These are phyloP conservation scores for Dissostichus mawsoni DNA, from an alignment of 2,113 vertebrate species.

Conservation along the genomic window DNA sequence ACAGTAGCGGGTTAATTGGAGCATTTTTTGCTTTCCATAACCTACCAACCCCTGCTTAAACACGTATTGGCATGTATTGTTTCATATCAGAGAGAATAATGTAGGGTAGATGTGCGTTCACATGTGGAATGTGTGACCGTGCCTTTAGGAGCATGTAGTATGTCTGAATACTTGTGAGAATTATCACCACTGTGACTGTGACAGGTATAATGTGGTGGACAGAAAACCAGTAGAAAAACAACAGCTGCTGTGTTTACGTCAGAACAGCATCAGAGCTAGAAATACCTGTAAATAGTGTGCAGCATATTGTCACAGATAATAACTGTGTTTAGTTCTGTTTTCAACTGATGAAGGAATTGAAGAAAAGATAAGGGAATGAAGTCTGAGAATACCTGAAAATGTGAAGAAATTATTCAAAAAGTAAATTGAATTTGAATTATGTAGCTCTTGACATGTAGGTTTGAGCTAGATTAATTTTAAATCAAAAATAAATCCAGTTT, in stretches of 20 bases:
- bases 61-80: constrained; percentile 40
- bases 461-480: too few species aligned
- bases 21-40: constrained; percentile 12
- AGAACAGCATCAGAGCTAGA: constrained; percentile 45
- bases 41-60: constrained; percentile 28
- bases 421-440: too few species aligned
- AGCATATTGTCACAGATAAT: neutral
- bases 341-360: neutral
- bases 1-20: constrained; percentile 19
- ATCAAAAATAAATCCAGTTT: too few species aligned
- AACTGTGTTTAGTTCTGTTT: neutral
- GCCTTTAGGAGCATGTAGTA: neutral
- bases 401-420: too few species aligned
- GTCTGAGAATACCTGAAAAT: neutral
- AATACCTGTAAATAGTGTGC: constrained; percentile 5
- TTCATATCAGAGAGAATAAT: constrained; percentile 45
- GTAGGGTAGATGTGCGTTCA: constrained; percentile 1
- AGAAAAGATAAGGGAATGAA: neutral
- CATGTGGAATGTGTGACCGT: neutral
- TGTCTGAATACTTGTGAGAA: constrained; percentile 9
- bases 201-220: constrained; percentile 9
- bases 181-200: neutral
- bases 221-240: constrained; percentile 16
- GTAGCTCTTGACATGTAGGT: too few species aligned
- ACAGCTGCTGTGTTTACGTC: constrained; percentile 29